Base-by-base conservation (phyloP, 2,797 vertebrate genomes). In the Crax fasciolata region DNA sequence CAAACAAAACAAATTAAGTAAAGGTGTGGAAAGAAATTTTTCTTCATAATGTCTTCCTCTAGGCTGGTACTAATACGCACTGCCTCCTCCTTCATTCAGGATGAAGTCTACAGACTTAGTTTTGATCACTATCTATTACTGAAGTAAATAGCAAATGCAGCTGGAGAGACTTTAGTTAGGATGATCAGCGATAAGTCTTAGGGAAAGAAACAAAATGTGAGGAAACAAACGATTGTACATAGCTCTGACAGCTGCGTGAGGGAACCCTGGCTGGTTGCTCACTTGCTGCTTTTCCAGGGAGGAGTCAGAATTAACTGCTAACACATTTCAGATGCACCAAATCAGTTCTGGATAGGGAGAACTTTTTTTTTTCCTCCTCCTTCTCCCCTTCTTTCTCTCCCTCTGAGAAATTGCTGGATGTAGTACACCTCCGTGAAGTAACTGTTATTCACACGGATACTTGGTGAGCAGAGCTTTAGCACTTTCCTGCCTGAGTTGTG, bases 291-390 rank as follows among this genome's bases (percentile, higher is more conserved):
- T 78, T 84, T 74, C 9, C 18, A 80, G 49, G 23, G 27, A 84
- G 46, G 51, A 70, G 44, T 54, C 23, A 72, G 71, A 43, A 30
- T 82, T 63, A 75, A 27, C 39, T 82, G 20, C 49, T 87, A 57
- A 79, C 7, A 10, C 8, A 44, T 54, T 89, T 79, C 84, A 87
- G 52, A 9, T 68, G 68, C n/a, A 78, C 1, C 32, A 46, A 13
- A 11, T 88, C 24, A 73, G 9, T 5, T 52, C 20, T 84, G 44
- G 15, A 35, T 38, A 46, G 65, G 48, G 35, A 63, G 2, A 9
- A 7, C 0, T 7, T 5, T 3, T 1, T 3, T 2, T 6, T 13
- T 18, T 10, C 51, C 41, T 21, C 44, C 30, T 13, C 25, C n/a
- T 58, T 18, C 23, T 39, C 25, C 7, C 9, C 25, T 3, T 6